Base-by-base conservation (phyloP, 2,888 invertebrate genomes). In the Altica lythri region DNA sequence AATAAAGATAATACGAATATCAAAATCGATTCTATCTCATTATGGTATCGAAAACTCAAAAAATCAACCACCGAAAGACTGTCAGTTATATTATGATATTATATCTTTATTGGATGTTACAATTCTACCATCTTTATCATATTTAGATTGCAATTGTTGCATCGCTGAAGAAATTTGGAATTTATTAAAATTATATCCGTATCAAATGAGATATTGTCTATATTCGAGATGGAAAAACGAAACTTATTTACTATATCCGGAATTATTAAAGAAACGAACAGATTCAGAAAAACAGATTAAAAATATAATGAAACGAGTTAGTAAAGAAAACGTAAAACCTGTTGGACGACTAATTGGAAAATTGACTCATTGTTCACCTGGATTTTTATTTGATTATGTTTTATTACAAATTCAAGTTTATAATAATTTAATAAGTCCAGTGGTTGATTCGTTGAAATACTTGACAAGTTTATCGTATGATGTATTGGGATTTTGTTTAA, bases 191-290 rank as follows among this genome's bases (percentile, higher is more conserved):
- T 78, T 88, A 42, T 93, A 89, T 76, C 92, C 94, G 0, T 94
- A 95, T 74, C 90, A 93, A 65, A 54, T 64, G 1, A 55, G 65
- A 77, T 89, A 81, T 61, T 89, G 92, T 63, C 79, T 98, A 59
- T 99, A 99, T 75, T 90, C 92, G 0, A 86, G 94, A 46, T 99
- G 98, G 99, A 97, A 98, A 76, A 94, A 94, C 70, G 94, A 95
- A 52, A 86, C 89, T 0, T 87, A 88, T 63, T 81, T 85, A 54
- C 79, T 88, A 37, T 92, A 96, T 75, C 91, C 97, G 0, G 83
- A 88, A 30, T 77, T 99, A 46, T 83, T 95, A 70, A 82, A 90
- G 13, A 89, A 91, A 25, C 84, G 90, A 32, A 95, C 92, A 0
- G 90, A 92, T 71, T 88, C 92, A 0, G 84, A 94, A 62, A 95